Base-by-base conservation (phyloP, 2,888 invertebrate genomes). In the Resseliella maxima region DNA sequence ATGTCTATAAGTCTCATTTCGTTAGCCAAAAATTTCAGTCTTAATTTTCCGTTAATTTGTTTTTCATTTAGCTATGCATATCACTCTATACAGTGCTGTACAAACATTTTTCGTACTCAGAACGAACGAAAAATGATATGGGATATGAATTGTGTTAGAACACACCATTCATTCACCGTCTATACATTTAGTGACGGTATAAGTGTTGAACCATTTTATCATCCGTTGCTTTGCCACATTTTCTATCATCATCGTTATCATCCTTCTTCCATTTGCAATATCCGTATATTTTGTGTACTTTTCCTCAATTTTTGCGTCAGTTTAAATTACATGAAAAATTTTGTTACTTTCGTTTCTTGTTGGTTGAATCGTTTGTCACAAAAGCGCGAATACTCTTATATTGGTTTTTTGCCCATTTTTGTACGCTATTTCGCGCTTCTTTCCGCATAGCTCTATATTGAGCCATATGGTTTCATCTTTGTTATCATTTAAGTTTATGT, bases 41-140 rank as follows among this genome's bases (percentile, higher is more conserved):
- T 35, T 72, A 72, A 72, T 72, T 72, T 72, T 31, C 35, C n/a
- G 72, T 72, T 72, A 72, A 72, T 72, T 72, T 72, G 72, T 72
- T 72, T 72, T 72, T 31, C 72, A 72, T 72, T 72, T 72, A 72
- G 72, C 35, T 8, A 72, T 31, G 72, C n/a, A 72, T 72, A 72
- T 72, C 72, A 72, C 31, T 15, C 18, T 50, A 18, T 2, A 50
- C 18, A 2, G 46, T 50, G 41, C 59, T 59, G 27, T 50, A 18
- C 50, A 59, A 24, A 24, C 59, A 59, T 59, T 59, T 59, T 24
- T 24, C 24, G 59, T 1, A 27, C 59, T 59, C 41, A n/a, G n/a
- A n/a, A n/a, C n/a, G n/a, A n/a, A n/a, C n/a, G n/a, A n/a, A n/a
- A n/a, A n/a, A n/a, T n/a, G n/a, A n/a, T n/a, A n/a, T n/a, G n/a